phyloP scores from a whole-genome alignment of 2,797 vertebrate species.

The Hoplostethus mediterraneus region DNA sequence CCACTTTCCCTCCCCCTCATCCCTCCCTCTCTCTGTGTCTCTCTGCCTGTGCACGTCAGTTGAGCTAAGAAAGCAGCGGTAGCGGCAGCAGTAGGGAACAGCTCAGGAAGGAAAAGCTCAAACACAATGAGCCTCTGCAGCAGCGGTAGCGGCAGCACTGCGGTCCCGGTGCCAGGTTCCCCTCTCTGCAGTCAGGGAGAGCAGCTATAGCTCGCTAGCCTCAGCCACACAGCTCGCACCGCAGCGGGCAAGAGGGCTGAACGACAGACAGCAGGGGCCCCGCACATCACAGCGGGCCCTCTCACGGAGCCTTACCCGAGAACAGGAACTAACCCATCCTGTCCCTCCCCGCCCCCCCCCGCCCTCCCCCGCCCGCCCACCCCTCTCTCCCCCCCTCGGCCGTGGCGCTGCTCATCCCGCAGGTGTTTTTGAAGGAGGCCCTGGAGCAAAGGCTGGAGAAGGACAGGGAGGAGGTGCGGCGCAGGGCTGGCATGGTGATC shows the following conservation, averaged over 20 bases:
- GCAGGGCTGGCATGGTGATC: constrained; percentile 90
- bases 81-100: constrained; percentile 54
- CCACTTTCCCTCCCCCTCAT: constrained; percentile 78
- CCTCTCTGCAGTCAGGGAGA: constrained; percentile 58
- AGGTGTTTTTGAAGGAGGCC: constrained; percentile 89
- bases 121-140: constrained; percentile 77
- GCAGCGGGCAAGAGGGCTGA: constrained; percentile 68
- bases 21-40: constrained; percentile 68
- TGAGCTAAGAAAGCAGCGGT: constrained; percentile 62
- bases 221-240: constrained; percentile 69
- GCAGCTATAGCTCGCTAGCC: constrained; percentile 60
- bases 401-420: constrained; percentile 68
- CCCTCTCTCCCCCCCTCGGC: constrained; percentile 55
- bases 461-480: constrained; percentile 85
- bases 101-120: constrained; percentile 66
- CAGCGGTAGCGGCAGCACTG: constrained; percentile 62
- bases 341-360: constrained; percentile 45
- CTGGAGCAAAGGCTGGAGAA: constrained; percentile 89
- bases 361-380: constrained; percentile 55
- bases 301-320: constrained; percentile 57
- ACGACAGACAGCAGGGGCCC: constrained; percentile 71
- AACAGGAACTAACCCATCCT: constrained; percentile 76
- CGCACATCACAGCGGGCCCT: constrained; percentile 67
- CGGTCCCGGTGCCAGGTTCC: constrained; percentile 48
- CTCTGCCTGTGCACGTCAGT: constrained; percentile 77